Percentiles rank a stretch among this genome's conserved stretches.
Conservation (phyloP, 2,888 invertebrate species). For the Oscheius myriophilus region DNA sequence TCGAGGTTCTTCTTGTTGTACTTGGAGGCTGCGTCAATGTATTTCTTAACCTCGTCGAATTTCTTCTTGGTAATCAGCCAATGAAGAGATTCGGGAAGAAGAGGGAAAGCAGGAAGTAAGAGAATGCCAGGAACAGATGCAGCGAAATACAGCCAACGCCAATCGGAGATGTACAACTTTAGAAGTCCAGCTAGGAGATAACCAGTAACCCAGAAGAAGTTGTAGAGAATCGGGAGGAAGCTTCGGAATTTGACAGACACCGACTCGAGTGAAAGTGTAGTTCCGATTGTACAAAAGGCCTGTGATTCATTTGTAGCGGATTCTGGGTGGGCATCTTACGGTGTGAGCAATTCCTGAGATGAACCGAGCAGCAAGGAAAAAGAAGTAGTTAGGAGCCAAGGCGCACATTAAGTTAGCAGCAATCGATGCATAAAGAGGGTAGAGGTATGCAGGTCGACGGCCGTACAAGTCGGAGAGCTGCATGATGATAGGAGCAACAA, state of each 20-base stretch:
- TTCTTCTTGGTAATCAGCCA: slow-evolving; percentile 64
- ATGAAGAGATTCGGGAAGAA: slow-evolving; percentile 61
- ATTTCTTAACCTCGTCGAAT: slow-evolving; percentile 35
- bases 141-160: slow-evolving; percentile 63
- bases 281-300: slow-evolving; percentile 1
- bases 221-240: slow-evolving; percentile 41
- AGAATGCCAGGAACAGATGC: slow-evolving; percentile 57
- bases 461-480: slow-evolving; percentile 62
- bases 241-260: slow-evolving; percentile 49
- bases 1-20: slow-evolving; percentile 51
- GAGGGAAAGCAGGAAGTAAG: slow-evolving; percentile 57
- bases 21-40: slow-evolving; percentile 44
- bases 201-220: slow-evolving; percentile 43
- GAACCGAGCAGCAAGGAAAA: slow-evolving; percentile 63
- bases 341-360: slow-evolving; percentile 49
- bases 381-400: slow-evolving; percentile 50
- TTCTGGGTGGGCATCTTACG: slow-evolving; percentile 20
- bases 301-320: slow-evolving; percentile 16
- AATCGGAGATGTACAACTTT: slow-evolving; percentile 51
- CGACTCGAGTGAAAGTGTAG: slow-evolving; percentile 48
- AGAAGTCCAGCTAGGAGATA: slow-evolving; percentile 56
- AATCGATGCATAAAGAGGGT: slow-evolving; percentile 58
- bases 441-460: slow-evolving; percentile 60
- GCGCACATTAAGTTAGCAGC: slow-evolving; percentile 59
- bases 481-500: slow-evolving; percentile 57